Conservation (phyloP, 1,140 invertebrate species). For the Euura lappo region DNA sequence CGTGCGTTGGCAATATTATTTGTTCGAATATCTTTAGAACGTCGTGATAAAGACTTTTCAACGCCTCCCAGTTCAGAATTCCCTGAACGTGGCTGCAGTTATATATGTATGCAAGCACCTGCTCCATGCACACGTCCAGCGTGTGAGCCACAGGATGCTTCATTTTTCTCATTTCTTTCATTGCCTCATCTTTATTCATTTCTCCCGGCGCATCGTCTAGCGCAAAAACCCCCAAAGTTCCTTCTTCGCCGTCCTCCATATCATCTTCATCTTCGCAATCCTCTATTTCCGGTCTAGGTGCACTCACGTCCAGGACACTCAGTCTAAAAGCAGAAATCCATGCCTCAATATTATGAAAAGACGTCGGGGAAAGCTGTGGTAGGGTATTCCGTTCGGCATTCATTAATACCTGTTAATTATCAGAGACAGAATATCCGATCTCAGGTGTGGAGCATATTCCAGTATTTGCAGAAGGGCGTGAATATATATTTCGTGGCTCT, state of each 20-base stretch:
- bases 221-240: slow-evolving; percentile 51
- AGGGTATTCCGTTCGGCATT: slow-evolving; percentile 6
- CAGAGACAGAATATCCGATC: slow-evolving; percentile 67
- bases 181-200: slow-evolving; percentile 41
- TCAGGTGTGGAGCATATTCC: slow-evolving; percentile 68
- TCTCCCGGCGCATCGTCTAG: slow-evolving; percentile 54
- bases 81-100: slow-evolving; percentile 53
- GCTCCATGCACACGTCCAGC: slow-evolving; percentile 70
- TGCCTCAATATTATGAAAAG: not conserved
- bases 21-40: slow-evolving; percentile 73
- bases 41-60: slow-evolving; percentile 58
- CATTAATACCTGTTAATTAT: slow-evolving; percentile 70
- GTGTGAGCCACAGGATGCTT: slow-evolving; percentile 63
- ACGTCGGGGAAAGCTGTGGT: slow-evolving; percentile 5
- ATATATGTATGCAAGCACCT: slow-evolving; percentile 67
- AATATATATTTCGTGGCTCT: slow-evolving; percentile 67
- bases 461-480: slow-evolving; percentile 69
- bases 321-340: slow-evolving; percentile 60
- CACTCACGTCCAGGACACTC: slow-evolving; percentile 71
- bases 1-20: slow-evolving; percentile 75
- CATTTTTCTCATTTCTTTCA: slow-evolving; percentile 31
- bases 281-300: slow-evolving; percentile 64
- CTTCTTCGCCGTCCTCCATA: slow-evolving; percentile 46
- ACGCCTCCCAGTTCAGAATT: slow-evolving; percentile 50
- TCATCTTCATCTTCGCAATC: slow-evolving; percentile 50